phyloP scores from a whole-genome alignment of 2,888 invertebrate species.

The Pheosia tremula region DNA sequence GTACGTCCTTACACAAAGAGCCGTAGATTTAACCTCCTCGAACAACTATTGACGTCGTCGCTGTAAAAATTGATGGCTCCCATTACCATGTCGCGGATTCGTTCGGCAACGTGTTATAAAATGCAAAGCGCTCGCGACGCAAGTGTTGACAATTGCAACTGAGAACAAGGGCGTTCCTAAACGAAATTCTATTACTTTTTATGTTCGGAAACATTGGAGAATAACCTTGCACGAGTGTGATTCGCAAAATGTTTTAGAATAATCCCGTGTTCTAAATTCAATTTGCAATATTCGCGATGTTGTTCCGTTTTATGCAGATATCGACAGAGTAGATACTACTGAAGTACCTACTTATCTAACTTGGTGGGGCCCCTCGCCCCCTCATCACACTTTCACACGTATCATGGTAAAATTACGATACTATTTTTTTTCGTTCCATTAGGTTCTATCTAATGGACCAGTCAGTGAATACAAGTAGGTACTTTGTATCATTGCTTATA shows the following conservation, averaged over 20 bases:
- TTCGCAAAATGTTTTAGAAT: conserved; percentile 35
- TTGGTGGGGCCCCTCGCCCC: no score
- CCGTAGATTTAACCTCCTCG: conserved; percentile 25
- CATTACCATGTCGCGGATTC: conserved; percentile 68
- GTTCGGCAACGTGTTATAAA: conserved; percentile 65
- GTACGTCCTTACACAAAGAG: conserved; percentile 10
- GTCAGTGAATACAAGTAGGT: no score
- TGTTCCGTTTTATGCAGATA: conserved; percentile 3
- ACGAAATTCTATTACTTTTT: conserved; percentile 80
- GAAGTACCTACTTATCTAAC: no score
- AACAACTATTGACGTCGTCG: conserved; percentile 37
- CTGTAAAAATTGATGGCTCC: conserved; percentile 65
- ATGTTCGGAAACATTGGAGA: conserved; percentile 64
- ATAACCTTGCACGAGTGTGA: conserved; percentile 44
- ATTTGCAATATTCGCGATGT: conserved; percentile 28
- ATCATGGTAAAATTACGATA: no score
- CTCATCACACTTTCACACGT: no score
- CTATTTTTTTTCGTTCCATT: no score
- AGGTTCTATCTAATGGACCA: no score
- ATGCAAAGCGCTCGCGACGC: conserved; percentile 70
- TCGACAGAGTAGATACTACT: conserved; percentile 2
- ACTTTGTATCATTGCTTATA: no score
- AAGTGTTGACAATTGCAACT: conserved; percentile 77
- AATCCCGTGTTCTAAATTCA: conserved; percentile 40
- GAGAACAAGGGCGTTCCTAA: conserved; percentile 55